Percentiles rank a stretch among this genome's conserved stretches.
phyloP scores from a whole-genome alignment of 2,888 invertebrate species.

The Xestia c-nigrum region DNA sequence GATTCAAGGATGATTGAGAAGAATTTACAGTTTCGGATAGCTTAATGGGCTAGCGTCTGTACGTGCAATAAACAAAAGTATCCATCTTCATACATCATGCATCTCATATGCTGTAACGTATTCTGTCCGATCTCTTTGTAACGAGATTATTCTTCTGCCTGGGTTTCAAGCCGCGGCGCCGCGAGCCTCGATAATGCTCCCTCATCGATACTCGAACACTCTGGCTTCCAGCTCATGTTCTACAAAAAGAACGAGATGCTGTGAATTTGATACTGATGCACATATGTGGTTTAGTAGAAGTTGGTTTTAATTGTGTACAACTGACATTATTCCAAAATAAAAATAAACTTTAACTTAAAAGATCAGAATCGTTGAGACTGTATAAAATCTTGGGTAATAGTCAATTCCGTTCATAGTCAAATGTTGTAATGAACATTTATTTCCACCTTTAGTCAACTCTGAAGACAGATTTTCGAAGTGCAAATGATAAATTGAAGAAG shows the following conservation, averaged over 20 bases:
- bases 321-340: too few relatives aligned
- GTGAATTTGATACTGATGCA: not conserved
- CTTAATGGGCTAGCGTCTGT: too few relatives aligned
- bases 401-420: not conserved
- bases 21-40: too few relatives aligned
- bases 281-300: not conserved
- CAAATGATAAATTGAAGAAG: slow-evolving; percentile 21
- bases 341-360: not conserved
- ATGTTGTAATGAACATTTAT: not conserved
- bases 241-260: not conserved
- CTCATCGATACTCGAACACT: slow-evolving; percentile 11
- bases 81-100: not conserved
- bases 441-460: not conserved
- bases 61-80: slow-evolving; percentile 7
- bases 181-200: slow-evolving; percentile 10
- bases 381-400: too few relatives aligned
- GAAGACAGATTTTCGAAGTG: not conserved
- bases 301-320: not conserved
- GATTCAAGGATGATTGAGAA: too few relatives aligned
- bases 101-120: slow-evolving; percentile 27
- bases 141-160: slow-evolving; percentile 24
- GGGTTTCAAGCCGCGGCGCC: not conserved
- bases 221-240: not conserved
- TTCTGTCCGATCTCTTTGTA: slow-evolving; percentile 32
- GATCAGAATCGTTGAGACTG: not conserved